A percentile compares a stretch with the other conserved stretches of the same genome.
Evolutionary conservation across 1,140 invertebrate genomes (phyloP).

Genomic region (Temnothorax longispinosus): DNA sequence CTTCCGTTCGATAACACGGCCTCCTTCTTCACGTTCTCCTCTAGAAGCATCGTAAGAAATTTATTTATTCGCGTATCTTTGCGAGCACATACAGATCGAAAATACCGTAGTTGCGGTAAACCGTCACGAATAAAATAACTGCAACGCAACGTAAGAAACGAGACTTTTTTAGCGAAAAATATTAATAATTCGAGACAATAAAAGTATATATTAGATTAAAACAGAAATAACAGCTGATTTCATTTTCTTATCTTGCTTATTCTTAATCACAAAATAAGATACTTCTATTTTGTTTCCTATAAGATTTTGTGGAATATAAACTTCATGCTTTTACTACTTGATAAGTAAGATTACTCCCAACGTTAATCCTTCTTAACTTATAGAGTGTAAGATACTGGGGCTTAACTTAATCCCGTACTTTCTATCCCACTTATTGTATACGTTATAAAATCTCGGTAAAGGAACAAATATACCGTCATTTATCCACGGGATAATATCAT

Average conservation of each 20-base stretch:
- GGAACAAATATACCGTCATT: slow-evolving; percentile 22
- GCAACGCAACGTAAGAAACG: too few species aligned
- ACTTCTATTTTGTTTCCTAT: background rate
- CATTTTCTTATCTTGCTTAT: background rate
- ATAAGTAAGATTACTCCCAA: background rate
- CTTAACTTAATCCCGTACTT: slow-evolving; percentile 32
- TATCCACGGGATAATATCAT: slow-evolving; percentile 1
- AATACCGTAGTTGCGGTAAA: background rate
- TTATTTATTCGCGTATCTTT: slow-evolving; percentile 52
- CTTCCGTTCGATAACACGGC: slow-evolving; percentile 19
- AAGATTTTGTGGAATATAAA: background rate
- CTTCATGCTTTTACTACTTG: background rate
- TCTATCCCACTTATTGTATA: slow-evolving; percentile 31
- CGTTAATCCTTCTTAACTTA: slow-evolving; percentile 3
- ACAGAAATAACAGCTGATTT: background rate
- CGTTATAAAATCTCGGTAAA: background rate
- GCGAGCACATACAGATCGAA: background rate
- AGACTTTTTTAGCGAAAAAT: background rate
- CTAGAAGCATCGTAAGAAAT: background rate
- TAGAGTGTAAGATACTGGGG: background rate
- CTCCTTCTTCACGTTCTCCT: background rate
- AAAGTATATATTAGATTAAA: background rate
- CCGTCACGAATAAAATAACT: background rate
- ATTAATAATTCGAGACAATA: background rate
- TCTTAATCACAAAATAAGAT: background rate